Conservation (phyloP, 2,113 vertebrate species). For the Heteronetta atricapilla region DNA sequence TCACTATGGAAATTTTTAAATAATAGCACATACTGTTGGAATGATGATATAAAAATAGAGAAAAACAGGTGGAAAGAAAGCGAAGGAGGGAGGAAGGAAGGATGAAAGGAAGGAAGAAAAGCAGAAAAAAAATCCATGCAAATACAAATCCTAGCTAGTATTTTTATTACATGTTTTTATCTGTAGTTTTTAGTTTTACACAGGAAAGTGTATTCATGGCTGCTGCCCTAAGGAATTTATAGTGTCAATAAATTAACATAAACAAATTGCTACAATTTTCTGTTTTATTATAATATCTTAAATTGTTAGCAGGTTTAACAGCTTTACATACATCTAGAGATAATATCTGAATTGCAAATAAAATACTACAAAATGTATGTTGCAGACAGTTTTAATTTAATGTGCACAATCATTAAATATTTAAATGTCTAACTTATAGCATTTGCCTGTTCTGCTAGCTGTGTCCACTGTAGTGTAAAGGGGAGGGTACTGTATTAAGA, state of each 20-base stretch:
- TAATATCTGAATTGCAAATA: constrained; percentile 52
- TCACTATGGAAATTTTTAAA: neutral
- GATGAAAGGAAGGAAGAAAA: neutral
- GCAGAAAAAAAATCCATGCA: neutral
- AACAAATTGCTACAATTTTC: constrained; percentile 21
- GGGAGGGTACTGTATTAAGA: neutral
- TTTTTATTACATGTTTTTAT: neutral
- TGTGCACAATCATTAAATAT: neutral
- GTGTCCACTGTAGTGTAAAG: neutral
- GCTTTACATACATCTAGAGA: constrained; percentile 10
- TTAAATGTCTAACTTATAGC: constrained; percentile 4
- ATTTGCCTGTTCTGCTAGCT: neutral
- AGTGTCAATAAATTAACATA: constrained; percentile 23
- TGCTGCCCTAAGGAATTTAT: constrained; percentile 11
- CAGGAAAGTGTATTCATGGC: neutral
- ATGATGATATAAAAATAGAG: neutral
- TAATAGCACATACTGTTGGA: neutral
- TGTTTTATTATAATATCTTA: constrained; percentile 34
- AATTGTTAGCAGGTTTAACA: neutral
- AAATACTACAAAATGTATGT: constrained; percentile 39
- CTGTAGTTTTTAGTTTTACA: neutral
- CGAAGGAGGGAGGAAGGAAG: too few relatives aligned
- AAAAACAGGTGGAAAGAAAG: neutral
- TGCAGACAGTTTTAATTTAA: constrained; percentile 22
- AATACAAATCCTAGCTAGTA: neutral